Evolutionary conservation across 2,113 vertebrate species (phyloP), one percentile per base, ranked within the genome.

Genomic region (Cepphus grylle): DNA sequence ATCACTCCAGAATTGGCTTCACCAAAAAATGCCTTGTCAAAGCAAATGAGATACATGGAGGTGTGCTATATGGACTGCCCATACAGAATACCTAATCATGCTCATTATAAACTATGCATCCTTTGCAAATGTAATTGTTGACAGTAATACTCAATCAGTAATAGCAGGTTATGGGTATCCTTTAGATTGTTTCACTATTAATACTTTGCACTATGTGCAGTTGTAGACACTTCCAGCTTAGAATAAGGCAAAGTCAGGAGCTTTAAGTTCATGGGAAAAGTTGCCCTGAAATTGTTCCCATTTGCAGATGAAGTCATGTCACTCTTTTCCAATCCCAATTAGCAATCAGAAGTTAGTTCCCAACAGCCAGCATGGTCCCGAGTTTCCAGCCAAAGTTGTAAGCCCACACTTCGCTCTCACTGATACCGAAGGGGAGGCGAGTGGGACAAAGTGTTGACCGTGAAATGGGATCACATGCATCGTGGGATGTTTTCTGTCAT

Each of bases 361-460:
- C 43, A 59, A 38, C 16, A 71, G 11, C 20, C 55, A 90, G 0
- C 1, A 1, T 26, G 34, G 47, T 58, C n/a, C 40, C 61, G 29
- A 93, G n/a, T 72, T 83, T 80, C 67, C 17, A 81, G 63, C 11
- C 55, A 88, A 53, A 74, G 42, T 25, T 63, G 23, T 62, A 88
- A 82, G 42, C 20, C 14, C 17, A 62, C 42, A 6, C 10, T 81
- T 72, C 15, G 22, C n/a, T 74, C 40, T 55, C 22, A 30, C 13
- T 2, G 0, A 30, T 11, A 50, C 9, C 0, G 1, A 76, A 58
- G 45, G 16, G n/a, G 38, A 77, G 40, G 18, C 0, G 0, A 90
- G 32, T 3, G 4, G 50, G n/a, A 80, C 50, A 32, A 52, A 70
- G 25, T 30, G 12, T 27, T 62, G 20, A 34, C 47, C 6, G 1